Conservation (phyloP, 2,888 invertebrate genomes). For the Teleogryllus oceanicus region DNA sequence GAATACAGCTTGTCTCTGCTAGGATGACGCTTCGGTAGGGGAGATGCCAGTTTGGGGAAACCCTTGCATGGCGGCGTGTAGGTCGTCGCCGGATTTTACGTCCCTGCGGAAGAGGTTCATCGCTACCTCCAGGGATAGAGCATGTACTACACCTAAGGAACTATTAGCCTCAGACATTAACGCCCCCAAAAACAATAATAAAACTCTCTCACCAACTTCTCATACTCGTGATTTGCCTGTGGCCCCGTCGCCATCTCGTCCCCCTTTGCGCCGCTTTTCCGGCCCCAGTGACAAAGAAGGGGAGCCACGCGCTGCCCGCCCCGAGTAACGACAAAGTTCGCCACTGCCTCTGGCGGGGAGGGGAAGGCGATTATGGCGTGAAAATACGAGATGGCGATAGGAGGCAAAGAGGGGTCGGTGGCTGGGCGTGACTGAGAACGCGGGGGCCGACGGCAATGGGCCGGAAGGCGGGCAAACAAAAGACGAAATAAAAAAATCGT, state of each 20-base stretch:
- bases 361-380: not conserved
- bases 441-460: not conserved
- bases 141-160: too few species aligned
- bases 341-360: not conserved
- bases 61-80: too few species aligned
- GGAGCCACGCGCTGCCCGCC: not conserved
- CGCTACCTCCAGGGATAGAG: too few species aligned
- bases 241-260: not conserved
- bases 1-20: too few species aligned
- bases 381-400: conserved; percentile 18
- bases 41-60: too few species aligned
- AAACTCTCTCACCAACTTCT: not conserved
- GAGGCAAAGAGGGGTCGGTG: not conserved
- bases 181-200: too few species aligned
- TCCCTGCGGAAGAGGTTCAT: too few species aligned
- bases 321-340: not conserved
- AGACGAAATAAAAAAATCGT: too few species aligned
- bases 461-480: not conserved
- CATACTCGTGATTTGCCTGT: not conserved
- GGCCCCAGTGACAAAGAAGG: not conserved
- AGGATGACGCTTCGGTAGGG: too few species aligned
- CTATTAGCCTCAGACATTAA: too few species aligned
- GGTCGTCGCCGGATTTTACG: too few species aligned
- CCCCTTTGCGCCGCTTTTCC: not conserved
- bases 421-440: not conserved